These are phyloP conservation scores for Dyspetes luteomarginatus DNA, from an alignment of 2,888 invertebrate genomes.

Conservation along the genomic window DNA sequence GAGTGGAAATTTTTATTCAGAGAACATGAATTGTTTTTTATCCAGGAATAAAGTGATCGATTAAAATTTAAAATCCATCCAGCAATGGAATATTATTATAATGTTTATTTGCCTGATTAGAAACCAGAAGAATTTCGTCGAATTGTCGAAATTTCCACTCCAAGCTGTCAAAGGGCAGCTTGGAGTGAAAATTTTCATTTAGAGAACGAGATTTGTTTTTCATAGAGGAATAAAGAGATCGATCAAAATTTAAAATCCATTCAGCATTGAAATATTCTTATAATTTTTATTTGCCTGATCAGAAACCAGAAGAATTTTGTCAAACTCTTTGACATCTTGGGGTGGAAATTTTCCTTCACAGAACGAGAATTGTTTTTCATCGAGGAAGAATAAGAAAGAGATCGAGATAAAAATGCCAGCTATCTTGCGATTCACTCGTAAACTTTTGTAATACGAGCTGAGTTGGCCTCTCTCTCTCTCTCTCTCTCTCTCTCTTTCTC, in stretches of 20 bases:
- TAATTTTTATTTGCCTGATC: not conserved
- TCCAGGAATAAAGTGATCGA: too few species aligned
- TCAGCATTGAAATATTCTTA: too few species aligned
- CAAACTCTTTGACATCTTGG: not conserved
- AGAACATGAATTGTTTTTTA: too few species aligned
- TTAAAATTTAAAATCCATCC: too few species aligned
- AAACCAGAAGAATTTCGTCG: too few species aligned
- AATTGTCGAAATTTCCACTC: too few species aligned
- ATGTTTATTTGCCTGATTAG: too few species aligned
- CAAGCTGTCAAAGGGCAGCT: too few species aligned
- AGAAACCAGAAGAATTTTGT: not conserved
- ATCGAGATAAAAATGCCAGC: slow-evolving; percentile 1
- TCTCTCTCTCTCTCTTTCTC: not conserved
- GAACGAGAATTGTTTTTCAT: not conserved
- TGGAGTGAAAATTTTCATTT: too few species aligned
- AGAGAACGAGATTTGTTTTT: too few species aligned
- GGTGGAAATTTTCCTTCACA: not conserved
- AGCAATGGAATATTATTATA: not conserved
- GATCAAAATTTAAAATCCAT: too few species aligned
- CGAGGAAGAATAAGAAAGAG: slow-evolving; percentile 6
- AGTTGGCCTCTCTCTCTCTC: slow-evolving; percentile 20
- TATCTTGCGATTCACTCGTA: slow-evolving; percentile 50
- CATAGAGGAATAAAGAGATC: too few species aligned
- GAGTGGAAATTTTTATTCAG: not conserved
- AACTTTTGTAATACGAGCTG: slow-evolving; percentile 61